Percentiles rank a stretch among this genome's conserved stretches.
Evolutionary conservation across 2,888 invertebrate genomes (phyloP).

Genomic region (Tachina lurida): DNA sequence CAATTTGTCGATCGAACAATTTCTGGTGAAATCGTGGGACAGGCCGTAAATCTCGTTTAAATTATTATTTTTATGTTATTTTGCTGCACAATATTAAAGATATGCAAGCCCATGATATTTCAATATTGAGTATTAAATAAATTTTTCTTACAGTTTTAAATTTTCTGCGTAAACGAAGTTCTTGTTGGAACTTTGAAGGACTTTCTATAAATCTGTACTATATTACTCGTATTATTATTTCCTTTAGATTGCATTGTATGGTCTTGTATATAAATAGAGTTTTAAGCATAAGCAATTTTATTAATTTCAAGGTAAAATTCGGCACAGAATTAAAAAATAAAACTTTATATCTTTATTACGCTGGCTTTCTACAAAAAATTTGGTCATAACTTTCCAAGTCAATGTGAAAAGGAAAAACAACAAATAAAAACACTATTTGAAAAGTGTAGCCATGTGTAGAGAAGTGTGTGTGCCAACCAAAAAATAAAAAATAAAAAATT

Average conservation of each 20-base stretch:
- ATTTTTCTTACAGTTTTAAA: too few species aligned
- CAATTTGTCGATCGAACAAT: too few species aligned
- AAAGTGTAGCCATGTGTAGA: conserved; percentile 14
- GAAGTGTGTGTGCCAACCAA: conserved; percentile 27
- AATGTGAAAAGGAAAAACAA: conserved; percentile 56
- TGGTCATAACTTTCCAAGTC: conserved; percentile 49
- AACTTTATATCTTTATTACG: background rate
- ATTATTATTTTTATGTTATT: too few species aligned
- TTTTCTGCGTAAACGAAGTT: background rate
- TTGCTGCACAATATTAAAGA: too few species aligned
- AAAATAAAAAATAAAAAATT: conserved; percentile 8
- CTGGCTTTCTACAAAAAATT: conserved; percentile 28
- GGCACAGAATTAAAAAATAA: background rate
- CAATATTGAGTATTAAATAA: too few species aligned
- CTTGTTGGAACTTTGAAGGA: background rate
- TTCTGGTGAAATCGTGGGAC: too few species aligned
- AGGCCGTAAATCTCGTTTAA: too few species aligned
- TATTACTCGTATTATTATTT: background rate
- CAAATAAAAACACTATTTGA: conserved; percentile 42
- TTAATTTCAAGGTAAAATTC: conserved; percentile 54
- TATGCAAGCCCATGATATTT: too few species aligned
- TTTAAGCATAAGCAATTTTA: conserved; percentile 36
- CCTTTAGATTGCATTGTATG: background rate
- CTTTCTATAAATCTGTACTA: background rate
- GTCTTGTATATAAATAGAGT: background rate